A percentile compares a stretch with the other conserved stretches of the same genome.
These are phyloP conservation scores for Phorcus lineatus DNA, from an alignment of 2,888 invertebrate genomes.

Conservation along the genomic window DNA sequence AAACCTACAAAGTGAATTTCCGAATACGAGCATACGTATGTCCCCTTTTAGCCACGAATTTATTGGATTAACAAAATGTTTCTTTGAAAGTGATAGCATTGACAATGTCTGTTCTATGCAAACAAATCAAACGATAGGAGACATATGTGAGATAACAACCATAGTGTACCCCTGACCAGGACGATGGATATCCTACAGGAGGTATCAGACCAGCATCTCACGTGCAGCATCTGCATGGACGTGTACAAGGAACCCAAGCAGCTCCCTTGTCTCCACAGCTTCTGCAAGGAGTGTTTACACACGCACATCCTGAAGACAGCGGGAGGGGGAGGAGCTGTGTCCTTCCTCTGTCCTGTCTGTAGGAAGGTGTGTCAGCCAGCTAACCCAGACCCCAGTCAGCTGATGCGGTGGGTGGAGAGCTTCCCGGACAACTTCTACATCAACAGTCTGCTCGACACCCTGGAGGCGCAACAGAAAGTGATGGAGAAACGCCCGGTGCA, in stretches of 20 bases:
- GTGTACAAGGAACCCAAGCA: constrained; percentile 7
- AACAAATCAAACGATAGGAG: too few species aligned
- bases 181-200: background rate
- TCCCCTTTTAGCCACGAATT: too few species aligned
- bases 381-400: background rate
- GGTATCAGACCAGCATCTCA: constrained; percentile 5
- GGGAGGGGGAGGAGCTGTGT: background rate
- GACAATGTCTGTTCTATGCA: too few species aligned
- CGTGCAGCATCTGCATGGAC: constrained; percentile 20
- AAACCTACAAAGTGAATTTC: too few species aligned
- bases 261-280: constrained; percentile 15
- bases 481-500: background rate
- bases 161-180: background rate
- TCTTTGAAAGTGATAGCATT: too few species aligned
- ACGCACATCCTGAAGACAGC: constrained; percentile 2
- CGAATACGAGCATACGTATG: too few species aligned
- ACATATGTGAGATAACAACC: too few species aligned
- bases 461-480: background rate
- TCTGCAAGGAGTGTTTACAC: background rate
- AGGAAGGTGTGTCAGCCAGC: background rate
- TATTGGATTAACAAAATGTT: too few species aligned
- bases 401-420: background rate
- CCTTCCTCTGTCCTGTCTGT: constrained; percentile 14
- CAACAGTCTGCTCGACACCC: background rate
- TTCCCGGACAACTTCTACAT: constrained; percentile 23